phyloP scores from a whole-genome alignment of 2,113 vertebrate species.

The Orientallactaga bullata region DNA sequence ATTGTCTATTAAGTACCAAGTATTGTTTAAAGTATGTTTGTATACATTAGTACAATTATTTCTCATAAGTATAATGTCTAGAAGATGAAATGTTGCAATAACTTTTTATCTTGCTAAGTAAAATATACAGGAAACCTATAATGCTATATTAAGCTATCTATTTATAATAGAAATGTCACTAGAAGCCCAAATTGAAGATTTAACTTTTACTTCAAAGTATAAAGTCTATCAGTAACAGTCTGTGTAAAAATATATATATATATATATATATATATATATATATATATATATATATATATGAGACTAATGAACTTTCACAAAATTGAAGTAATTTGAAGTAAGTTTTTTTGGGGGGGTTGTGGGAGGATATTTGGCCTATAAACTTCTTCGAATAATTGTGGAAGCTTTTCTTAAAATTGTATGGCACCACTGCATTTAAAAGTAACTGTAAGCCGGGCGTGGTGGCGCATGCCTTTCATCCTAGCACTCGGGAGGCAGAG shows the following conservation, averaged over 20 bases:
- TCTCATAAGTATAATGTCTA: neutral
- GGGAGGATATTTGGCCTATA: neutral
- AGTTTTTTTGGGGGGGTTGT: neutral
- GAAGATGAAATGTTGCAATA: neutral
- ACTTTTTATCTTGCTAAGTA: neutral
- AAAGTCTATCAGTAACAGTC: neutral
- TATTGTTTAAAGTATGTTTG: neutral
- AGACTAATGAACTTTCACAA: neutral
- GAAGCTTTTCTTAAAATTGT: constrained; percentile 49
- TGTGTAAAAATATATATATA: neutral
- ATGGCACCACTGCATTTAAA: neutral
- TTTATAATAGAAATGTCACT: neutral
- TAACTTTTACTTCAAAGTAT: constrained; percentile 8
- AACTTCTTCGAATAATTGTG: neutral
- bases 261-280: neutral
- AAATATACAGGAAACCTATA: neutral
- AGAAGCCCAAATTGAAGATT: neutral
- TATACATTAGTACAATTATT: neutral
- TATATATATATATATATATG: neutral
- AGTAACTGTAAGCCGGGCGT: neutral
- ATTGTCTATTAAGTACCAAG: neutral
- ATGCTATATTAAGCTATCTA: neutral
- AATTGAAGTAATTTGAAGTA: neutral
- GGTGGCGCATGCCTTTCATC: no score
- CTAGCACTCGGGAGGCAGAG: no score